A percentile compares a stretch with the other conserved stretches of the same genome.
Evolutionary conservation across 2,113 vertebrate genomes (phyloP).

Genomic region (Chlamydotis undulata): DNA sequence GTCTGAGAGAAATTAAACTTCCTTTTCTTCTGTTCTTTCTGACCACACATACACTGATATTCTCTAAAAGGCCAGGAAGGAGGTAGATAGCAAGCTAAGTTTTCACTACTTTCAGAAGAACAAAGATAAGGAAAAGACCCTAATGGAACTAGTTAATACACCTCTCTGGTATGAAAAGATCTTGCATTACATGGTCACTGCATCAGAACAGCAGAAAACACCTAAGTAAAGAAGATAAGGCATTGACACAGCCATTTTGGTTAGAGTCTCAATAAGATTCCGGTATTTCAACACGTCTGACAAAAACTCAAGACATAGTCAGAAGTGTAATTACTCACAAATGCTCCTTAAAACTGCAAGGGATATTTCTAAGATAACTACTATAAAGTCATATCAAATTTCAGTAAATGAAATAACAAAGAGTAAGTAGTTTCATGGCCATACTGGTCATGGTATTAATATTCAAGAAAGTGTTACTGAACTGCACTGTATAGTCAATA

Average conservation of each 20-base stretch:
- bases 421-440: neutral
- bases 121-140: neutral
- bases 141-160: neutral
- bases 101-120: neutral
- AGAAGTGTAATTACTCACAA: neutral
- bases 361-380: neutral
- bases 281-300: neutral
- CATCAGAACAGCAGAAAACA: neutral
- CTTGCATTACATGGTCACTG: neutral
- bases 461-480: neutral
- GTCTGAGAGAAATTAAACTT: neutral
- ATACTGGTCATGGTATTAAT: neutral
- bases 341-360: neutral
- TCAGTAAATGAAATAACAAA: neutral
- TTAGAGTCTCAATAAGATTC: neutral
- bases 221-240: neutral
- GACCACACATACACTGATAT: neutral
- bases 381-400: neutral
- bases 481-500: neutral
- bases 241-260: neutral
- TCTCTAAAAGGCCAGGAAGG: neutral
- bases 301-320: neutral
- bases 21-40: neutral
- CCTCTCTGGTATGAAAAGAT: neutral
- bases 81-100: neutral